These are phyloP conservation scores for Rhinopomastus cyanomelas DNA, from an alignment of 2,113 vertebrate species.

Conservation along the genomic window DNA sequence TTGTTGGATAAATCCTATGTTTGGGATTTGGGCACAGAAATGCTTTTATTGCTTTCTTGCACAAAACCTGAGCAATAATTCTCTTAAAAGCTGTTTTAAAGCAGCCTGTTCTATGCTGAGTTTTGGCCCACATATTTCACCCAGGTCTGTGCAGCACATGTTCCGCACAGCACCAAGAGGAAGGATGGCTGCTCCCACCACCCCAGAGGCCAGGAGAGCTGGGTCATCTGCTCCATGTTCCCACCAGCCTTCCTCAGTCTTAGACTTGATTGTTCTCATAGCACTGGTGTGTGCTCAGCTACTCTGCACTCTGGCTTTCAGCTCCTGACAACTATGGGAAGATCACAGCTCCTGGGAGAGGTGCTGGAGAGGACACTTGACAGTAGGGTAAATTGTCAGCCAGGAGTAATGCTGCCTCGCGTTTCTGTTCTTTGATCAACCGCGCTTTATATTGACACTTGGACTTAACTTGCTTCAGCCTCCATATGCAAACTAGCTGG, in stretches of 20 bases:
- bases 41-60: not conserved
- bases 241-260: not conserved
- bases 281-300: not conserved
- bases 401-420: not conserved
- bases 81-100: slow-evolving; percentile 26
- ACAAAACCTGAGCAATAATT: not conserved
- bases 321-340: not conserved
- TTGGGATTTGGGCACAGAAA: not conserved
- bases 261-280: not conserved
- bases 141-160: slow-evolving; percentile 28
- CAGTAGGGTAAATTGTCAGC: not conserved
- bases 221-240: not conserved
- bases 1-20: not conserved
- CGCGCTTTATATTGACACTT: not conserved
- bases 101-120: not conserved
- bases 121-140: slow-evolving; percentile 12
- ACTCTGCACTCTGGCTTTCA: rapidly evolving
- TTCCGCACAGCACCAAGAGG: not conserved
- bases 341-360: not conserved
- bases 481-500: not conserved
- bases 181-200: not conserved
- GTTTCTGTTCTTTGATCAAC: slow-evolving; percentile 30
- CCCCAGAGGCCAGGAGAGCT: not conserved
- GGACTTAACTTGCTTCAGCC: slow-evolving; percentile 12
- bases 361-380: slow-evolving; percentile 1